Percentiles rank a stretch among this genome's conserved stretches.
Conservation (phyloP, 23 tunicate genomes). For the Diplosoma virens region DNA sequence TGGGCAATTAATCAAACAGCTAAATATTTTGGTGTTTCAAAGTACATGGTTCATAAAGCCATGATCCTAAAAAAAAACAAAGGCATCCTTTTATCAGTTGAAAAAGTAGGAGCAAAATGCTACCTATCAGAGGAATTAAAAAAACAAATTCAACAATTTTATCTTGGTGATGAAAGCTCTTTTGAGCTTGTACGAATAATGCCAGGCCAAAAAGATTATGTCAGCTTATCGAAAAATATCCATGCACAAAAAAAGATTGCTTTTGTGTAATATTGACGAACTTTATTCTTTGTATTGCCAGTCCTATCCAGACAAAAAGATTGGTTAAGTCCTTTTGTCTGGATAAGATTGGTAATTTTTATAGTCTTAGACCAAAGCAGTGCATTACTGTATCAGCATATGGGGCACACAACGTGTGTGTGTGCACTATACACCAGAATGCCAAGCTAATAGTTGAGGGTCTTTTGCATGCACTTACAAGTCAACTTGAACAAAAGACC, state of each 20-base stretch:
- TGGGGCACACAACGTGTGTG: background rate
- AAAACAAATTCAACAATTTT: background rate
- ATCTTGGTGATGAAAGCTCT: background rate
- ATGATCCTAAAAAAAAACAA: background rate
- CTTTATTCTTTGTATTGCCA: background rate
- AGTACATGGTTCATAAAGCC: background rate
- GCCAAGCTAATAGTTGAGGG: background rate
- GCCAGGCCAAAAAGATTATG: constrained; percentile 24
- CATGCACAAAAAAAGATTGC: background rate
- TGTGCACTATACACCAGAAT: constrained; percentile 20
- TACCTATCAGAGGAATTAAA: background rate
- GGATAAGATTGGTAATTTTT: too few relatives aligned
- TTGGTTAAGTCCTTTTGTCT: background rate
- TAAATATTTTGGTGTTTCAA: background rate
- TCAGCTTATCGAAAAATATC: background rate
- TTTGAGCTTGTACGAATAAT: constrained; percentile 8
- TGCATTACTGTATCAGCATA: background rate
- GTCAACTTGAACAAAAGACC: background rate
- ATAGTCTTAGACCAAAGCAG: background rate
- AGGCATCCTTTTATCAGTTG: background rate
- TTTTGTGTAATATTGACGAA: background rate
- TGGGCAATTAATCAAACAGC: background rate
- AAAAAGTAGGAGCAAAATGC: background rate
- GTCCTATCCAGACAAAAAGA: background rate
- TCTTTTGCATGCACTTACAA: too few relatives aligned